phyloP scores from a whole-genome alignment of 2,888 invertebrate genomes.

The Drosophila anomalata region DNA sequence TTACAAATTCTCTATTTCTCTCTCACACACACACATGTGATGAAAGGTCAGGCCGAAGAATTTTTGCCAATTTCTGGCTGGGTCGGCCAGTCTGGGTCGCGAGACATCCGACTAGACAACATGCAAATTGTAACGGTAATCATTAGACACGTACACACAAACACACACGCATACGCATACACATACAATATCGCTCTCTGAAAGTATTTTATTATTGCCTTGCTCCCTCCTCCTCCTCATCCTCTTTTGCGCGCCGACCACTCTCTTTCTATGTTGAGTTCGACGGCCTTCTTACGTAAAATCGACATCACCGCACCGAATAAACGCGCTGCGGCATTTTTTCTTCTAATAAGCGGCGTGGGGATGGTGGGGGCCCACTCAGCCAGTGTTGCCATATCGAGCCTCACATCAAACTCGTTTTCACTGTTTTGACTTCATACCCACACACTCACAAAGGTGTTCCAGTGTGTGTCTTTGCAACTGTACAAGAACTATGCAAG shows the following conservation, averaged over 20 bases:
- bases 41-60: conserved; percentile 65
- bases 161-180: neutral
- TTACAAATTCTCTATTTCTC: neutral
- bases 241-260: conserved; percentile 13
- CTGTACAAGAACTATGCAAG: conserved; percentile 71
- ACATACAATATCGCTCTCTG: conserved; percentile 17
- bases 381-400: conserved; percentile 66
- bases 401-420: conserved; percentile 39
- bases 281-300: conserved; percentile 79
- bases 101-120: conserved; percentile 71
- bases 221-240: conserved; percentile 28
- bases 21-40: conserved; percentile 43
- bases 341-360: conserved; percentile 68
- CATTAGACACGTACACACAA: conserved; percentile 60
- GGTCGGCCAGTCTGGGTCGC: conserved; percentile 75
- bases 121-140: conserved; percentile 77
- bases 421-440: conserved; percentile 41
- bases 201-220: conserved; percentile 62
- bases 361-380: conserved; percentile 26
- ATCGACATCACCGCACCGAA: conserved; percentile 52
- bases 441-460: conserved; percentile 9
- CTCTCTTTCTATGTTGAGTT: conserved; percentile 60
- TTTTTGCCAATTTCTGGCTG: conserved; percentile 68
- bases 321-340: conserved; percentile 66
- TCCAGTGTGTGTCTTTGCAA: conserved; percentile 67